Evolutionary conservation across 2,113 vertebrate species (phyloP), one percentile per base, ranked within the genome.

Genomic region (Geothlypis trichas): DNA sequence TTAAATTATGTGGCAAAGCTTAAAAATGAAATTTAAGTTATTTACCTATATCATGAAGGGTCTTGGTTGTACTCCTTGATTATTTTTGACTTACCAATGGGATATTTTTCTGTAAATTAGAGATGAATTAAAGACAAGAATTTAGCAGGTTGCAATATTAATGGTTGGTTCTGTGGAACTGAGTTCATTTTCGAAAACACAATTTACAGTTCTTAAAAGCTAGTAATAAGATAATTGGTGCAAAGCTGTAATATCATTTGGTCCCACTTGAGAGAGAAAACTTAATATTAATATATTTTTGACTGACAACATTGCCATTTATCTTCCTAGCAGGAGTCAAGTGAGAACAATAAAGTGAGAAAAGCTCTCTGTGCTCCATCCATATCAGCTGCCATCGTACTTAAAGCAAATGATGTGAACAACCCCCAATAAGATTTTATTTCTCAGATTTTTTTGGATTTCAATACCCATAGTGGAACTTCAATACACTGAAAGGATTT

Each of bases 221-320:
- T 65, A 54, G 20, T 77, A 85, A 69, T 74, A 87, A 73, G 35
- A 72, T 92, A 94, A 88, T 74, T 83, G 59, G 62, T 68, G 39
- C 39, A 88, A 69, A 61, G 47, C 21, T 74, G 28, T 86, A 92
- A 90, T 89, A 72, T 13, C 33, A 46, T 85, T 93, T 92, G 63
- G 52, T 72, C 76, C 39, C 72, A 90, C 57, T 67, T 84, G 82
- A 81, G 82, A 87, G 37, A 66, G 18, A 90, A 85, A 80, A 46
- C 37, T 80, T 81, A 82, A 77, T 92, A 92, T 86, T 88, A 84
- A 85, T 88, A 46, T 58, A 77, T 54, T 77, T 94, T 86, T 94
- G 90, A 95, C 33, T 90, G 93, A 79, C 87, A 92, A 77, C 63
- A 30, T 61, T 95, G 65, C 72, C 75, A 88, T 96, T 96, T 96